phyloP scores from a whole-genome alignment of 2,797 vertebrate genomes.

The Pseudotriccus pelzelni region DNA sequence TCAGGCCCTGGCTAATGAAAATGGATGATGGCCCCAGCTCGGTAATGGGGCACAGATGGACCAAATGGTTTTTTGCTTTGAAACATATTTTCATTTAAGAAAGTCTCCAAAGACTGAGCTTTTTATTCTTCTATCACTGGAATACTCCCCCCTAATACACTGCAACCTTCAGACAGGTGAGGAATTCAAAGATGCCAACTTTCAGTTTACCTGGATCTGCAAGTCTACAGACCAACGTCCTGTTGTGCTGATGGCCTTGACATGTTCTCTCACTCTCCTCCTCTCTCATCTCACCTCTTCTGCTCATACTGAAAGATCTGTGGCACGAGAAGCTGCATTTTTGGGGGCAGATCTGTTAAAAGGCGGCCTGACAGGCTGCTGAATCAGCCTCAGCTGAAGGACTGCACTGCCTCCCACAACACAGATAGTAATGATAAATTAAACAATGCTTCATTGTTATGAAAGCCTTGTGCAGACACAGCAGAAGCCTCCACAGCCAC shows the following conservation, averaged over 20 bases:
- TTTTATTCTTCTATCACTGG: neutral
- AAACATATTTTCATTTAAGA: slow-evolving; percentile 20
- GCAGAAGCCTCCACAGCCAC: neutral
- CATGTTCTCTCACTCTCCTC: neutral
- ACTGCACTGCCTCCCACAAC: neutral
- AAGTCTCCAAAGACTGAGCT: neutral
- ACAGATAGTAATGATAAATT: neutral
- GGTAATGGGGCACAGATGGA: slow-evolving; percentile 44
- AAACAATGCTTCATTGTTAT: neutral
- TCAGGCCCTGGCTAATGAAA: slow-evolving; percentile 40
- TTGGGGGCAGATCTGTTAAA: neutral
- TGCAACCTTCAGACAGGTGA: neutral
- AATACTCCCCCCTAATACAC: neutral
- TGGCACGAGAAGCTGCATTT: neutral
- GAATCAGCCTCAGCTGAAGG: neutral
- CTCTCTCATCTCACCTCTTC: neutral
- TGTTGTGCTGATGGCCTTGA: neutral
- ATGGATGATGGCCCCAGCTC: slow-evolving; percentile 22
- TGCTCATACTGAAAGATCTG: neutral
- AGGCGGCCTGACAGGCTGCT: neutral
- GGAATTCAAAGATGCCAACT: neutral
- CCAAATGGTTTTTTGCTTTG: neutral
- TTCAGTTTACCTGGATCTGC: neutral
- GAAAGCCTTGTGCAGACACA: neutral
- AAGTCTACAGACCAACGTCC: neutral